Percentiles rank a stretch among this genome's conserved stretches.
These are phyloP conservation scores for Erebia epiphron DNA, from an alignment of 2,888 invertebrate genomes.

Conservation along the genomic window DNA sequence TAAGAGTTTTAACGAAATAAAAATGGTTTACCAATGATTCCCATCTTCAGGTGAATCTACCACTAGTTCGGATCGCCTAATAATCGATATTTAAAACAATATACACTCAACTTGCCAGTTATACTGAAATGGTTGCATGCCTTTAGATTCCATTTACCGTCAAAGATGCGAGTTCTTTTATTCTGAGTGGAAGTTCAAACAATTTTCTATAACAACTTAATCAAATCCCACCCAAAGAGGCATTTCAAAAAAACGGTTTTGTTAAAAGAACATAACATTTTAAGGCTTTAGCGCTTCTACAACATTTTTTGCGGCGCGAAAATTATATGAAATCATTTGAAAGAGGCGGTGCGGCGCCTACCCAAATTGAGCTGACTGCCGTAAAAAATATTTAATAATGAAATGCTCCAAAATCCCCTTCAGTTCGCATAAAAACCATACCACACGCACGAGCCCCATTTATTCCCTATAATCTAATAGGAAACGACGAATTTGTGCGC, in stretches of 20 bases:
- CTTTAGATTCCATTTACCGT: background rate
- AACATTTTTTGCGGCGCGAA: constrained; percentile 61
- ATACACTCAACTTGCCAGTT: background rate
- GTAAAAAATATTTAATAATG: constrained; percentile 66
- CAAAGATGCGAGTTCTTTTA: constrained; percentile 4
- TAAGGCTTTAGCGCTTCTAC: constrained; percentile 40
- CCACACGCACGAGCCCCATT: constrained; percentile 74
- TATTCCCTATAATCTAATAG: constrained; percentile 69
- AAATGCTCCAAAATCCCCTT: constrained; percentile 64
- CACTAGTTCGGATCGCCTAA: too few species aligned
- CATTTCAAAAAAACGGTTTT: constrained; percentile 24
- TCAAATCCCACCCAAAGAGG: constrained; percentile 34
- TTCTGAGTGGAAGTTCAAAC: constrained; percentile 12
- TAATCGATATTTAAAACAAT: background rate
- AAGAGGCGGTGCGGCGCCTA: constrained; percentile 75
- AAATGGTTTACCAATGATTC: too few species aligned
- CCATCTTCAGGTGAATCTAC: too few species aligned
- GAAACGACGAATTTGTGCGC: constrained; percentile 64
- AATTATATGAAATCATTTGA: constrained; percentile 79
- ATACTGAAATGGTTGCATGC: background rate
- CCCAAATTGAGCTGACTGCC: constrained; percentile 81
- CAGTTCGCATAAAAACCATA: constrained; percentile 66
- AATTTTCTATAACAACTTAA: constrained; percentile 34
- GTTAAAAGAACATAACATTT: constrained; percentile 23
- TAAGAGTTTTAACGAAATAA: too few species aligned